A percentile compares a stretch with the other conserved stretches of the same genome.
phyloP scores from a whole-genome alignment of 2,797 vertebrate genomes.

The Prunella strophiata region DNA sequence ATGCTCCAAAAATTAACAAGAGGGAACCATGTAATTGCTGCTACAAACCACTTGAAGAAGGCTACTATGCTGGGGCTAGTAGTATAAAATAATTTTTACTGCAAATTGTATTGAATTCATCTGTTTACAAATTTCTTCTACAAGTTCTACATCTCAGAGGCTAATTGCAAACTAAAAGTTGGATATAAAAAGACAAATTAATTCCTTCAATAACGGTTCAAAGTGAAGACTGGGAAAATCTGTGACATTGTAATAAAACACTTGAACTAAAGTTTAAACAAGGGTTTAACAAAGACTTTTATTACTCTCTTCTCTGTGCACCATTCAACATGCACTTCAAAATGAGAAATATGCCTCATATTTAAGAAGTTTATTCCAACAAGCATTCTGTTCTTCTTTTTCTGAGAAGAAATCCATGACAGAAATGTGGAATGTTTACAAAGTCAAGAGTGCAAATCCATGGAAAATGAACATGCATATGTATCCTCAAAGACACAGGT shows the following conservation, averaged over 20 bases:
- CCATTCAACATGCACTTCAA: not conserved
- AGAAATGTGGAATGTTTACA: not conserved
- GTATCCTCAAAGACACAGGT: not conserved
- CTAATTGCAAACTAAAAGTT: not conserved
- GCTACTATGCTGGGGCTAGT: not conserved
- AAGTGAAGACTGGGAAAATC: not conserved
- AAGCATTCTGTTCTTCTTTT: not conserved
- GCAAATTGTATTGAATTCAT: not conserved
- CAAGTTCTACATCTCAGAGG: not conserved
- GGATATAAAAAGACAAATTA: constrained; percentile 17
- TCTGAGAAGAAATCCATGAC: not conserved
- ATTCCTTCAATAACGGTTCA: not conserved
- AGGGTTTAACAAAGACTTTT: not conserved
- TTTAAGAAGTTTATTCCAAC: not conserved
- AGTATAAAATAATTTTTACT: constrained; percentile 10
- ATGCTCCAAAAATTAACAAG: not conserved
- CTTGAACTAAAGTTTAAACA: not conserved
- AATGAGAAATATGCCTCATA: not conserved
- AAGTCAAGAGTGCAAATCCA: not conserved
- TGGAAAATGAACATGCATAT: not conserved
- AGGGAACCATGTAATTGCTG: not conserved
- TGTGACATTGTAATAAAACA: not conserved
- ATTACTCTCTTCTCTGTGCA: not conserved
- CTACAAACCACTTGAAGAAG: not conserved
- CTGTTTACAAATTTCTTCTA: not conserved